Evolutionary conservation across 2,888 invertebrate genomes (phyloP).

Genomic region (Ophonus ardosiacus): DNA sequence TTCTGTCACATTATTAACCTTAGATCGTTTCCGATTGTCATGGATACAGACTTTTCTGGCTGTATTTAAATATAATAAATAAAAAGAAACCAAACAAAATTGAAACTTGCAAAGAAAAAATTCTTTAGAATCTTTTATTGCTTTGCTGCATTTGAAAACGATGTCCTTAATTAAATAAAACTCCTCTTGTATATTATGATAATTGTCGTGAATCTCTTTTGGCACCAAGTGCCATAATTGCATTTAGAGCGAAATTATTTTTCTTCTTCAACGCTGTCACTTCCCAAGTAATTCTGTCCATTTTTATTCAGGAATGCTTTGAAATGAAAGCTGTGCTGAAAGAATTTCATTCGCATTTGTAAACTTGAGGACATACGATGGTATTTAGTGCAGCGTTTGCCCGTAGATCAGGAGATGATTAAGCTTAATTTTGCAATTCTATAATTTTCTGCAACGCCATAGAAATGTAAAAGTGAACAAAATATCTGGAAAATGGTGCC

Average conservation of each 20-base stretch:
- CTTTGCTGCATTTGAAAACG: neutral
- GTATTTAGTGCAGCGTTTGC: conserved; percentile 57
- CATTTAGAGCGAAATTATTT: conserved; percentile 26
- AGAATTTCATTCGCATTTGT: conserved; percentile 55
- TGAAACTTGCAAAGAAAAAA: too few species aligned
- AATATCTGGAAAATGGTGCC: too few species aligned
- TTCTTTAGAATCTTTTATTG: neutral
- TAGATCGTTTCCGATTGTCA: too few species aligned
- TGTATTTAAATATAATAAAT: too few species aligned
- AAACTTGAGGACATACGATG: conserved; percentile 1
- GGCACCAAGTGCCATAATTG: neutral
- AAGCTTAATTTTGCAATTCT: too few species aligned
- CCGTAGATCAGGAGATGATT: too few species aligned
- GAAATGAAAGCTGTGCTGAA: conserved; percentile 28
- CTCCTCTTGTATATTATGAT: neutral
- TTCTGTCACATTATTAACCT: too few species aligned
- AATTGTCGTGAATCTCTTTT: conserved; percentile 7
- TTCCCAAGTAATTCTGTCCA: conserved; percentile 13
- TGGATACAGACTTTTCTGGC: too few species aligned
- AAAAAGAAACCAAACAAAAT: too few species aligned
- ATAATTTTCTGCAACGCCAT: too few species aligned
- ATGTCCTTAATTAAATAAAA: conserved; percentile 34
- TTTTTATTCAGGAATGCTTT: conserved; percentile 52
- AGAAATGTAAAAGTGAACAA: too few species aligned
- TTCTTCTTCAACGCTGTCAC: conserved; percentile 37